These are phyloP conservation scores for Margarornis squamiger DNA, from an alignment of 2,797 vertebrate genomes.

Conservation along the genomic window DNA sequence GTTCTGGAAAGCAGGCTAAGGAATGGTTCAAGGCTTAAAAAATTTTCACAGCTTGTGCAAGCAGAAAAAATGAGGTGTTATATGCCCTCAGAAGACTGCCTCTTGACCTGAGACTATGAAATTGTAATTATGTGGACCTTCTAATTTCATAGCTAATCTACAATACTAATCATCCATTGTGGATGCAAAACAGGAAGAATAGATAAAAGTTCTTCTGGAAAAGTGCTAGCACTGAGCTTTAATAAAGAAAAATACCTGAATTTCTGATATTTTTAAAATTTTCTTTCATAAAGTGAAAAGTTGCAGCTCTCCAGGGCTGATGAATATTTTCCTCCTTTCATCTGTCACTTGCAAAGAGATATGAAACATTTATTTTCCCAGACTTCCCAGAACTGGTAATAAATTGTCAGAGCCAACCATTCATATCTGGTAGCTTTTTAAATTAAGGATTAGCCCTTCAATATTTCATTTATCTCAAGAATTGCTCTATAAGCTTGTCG, in stretches of 20 bases:
- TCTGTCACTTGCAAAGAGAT: conserved; percentile 7
- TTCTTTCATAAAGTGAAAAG: neutral
- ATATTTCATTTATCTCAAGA: conserved; percentile 19
- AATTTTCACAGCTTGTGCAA: neutral
- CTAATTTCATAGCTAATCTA: neutral
- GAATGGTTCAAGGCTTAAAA: neutral
- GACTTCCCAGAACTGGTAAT: neutral
- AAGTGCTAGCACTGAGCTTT: neutral
- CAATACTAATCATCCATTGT: neutral
- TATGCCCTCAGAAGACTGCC: neutral
- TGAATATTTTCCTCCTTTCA: conserved; percentile 13
- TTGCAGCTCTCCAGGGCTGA: neutral
- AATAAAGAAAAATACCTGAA: neutral
- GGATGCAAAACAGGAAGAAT: neutral
- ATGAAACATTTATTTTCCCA: conserved; percentile 44
- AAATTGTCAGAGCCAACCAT: conserved; percentile 12
- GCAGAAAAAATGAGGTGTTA: neutral
- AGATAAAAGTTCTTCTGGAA: neutral
- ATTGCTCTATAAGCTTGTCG: neutral
- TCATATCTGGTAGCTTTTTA: conserved; percentile 28
- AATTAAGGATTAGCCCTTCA: conserved; percentile 39
- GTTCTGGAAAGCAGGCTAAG: neutral
- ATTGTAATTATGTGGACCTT: neutral
- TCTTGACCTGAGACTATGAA: neutral
- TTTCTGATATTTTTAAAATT: neutral